Percentiles rank a stretch among this genome's conserved stretches.
Evolutionary conservation across 2,888 invertebrate species (phyloP).

Genomic region (Drosophila mimetica): DNA sequence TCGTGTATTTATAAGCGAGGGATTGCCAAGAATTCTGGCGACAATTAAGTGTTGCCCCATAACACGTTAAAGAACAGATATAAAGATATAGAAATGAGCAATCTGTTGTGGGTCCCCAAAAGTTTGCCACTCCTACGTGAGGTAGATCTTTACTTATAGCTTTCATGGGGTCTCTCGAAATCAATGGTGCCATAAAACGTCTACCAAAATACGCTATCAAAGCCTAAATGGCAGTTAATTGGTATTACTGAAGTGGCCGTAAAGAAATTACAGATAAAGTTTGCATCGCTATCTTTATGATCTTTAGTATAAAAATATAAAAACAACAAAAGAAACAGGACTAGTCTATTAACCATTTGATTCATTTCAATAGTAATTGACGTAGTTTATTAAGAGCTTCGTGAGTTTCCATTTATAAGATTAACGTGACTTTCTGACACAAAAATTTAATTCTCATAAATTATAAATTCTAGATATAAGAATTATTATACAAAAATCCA

Average conservation of each 20-base stretch:
- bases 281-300: constrained; percentile 32
- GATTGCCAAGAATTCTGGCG: constrained; percentile 48
- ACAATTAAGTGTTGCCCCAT: constrained; percentile 37
- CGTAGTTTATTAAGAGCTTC: constrained; percentile 64
- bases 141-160: background rate
- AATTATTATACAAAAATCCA: background rate
- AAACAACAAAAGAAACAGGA: background rate
- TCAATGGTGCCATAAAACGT: constrained; percentile 27
- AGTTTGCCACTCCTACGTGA: constrained; percentile 2
- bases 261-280: constrained; percentile 38
- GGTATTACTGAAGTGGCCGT: constrained; percentile 22
- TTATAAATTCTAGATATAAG: constrained; percentile 14
- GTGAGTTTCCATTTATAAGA: constrained; percentile 51
- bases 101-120: constrained; percentile 8
- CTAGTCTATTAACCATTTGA: constrained; percentile 26
- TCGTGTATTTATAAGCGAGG: constrained; percentile 19
- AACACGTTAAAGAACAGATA: constrained; percentile 25
- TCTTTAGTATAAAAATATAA: constrained; percentile 1
- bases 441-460: constrained; percentile 19
- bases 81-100: constrained; percentile 17
- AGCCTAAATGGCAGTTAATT: constrained; percentile 24
- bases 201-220: constrained; percentile 33
- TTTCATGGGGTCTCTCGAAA: constrained; percentile 3
- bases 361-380: constrained; percentile 53
- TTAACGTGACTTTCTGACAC: constrained; percentile 16